A percentile compares a stretch with the other conserved stretches of the same genome.
phyloP scores from a whole-genome alignment of 2,797 vertebrate genomes.

The Acipenser oxyrinchus region DNA sequence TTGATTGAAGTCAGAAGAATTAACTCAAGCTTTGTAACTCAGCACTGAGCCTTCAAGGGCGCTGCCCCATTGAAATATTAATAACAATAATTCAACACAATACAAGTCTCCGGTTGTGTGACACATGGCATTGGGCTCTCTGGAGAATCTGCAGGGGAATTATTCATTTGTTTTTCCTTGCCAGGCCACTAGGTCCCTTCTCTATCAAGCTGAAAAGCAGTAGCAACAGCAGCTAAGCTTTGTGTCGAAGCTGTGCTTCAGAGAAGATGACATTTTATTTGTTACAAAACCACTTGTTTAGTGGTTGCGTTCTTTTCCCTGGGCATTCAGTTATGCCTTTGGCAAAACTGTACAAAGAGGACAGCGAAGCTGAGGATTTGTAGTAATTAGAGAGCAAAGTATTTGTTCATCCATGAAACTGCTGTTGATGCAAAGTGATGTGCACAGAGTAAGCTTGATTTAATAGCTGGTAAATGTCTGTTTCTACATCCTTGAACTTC shows the following conservation, averaged over 20 bases:
- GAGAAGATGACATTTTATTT: not conserved
- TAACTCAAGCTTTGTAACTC: no score
- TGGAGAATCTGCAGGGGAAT: not conserved
- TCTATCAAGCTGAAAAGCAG: not conserved
- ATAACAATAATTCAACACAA: not conserved
- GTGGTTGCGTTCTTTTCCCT: not conserved
- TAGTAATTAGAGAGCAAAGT: not conserved
- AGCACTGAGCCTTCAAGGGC: no score
- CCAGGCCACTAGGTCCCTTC: not conserved
- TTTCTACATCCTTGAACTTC: not conserved
- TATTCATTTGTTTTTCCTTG: not conserved
- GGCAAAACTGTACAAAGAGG: slow-evolving; percentile 6
- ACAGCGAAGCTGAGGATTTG: not conserved
- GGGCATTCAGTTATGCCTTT: not conserved
- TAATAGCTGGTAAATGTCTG: slow-evolving; percentile 6
- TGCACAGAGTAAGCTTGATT: slow-evolving; percentile 10
- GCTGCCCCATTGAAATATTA: not conserved
- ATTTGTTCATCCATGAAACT: slow-evolving; percentile 9
- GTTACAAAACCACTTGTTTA: not conserved
- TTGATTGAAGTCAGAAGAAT: no score
- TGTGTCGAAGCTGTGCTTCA: not conserved
- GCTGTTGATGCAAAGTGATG: slow-evolving; percentile 4
- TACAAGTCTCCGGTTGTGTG: not conserved
- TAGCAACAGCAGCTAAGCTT: not conserved
- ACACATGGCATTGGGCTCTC: not conserved